Evolutionary conservation across 2,888 invertebrate species (phyloP).

Genomic region (Molanna angustata): DNA sequence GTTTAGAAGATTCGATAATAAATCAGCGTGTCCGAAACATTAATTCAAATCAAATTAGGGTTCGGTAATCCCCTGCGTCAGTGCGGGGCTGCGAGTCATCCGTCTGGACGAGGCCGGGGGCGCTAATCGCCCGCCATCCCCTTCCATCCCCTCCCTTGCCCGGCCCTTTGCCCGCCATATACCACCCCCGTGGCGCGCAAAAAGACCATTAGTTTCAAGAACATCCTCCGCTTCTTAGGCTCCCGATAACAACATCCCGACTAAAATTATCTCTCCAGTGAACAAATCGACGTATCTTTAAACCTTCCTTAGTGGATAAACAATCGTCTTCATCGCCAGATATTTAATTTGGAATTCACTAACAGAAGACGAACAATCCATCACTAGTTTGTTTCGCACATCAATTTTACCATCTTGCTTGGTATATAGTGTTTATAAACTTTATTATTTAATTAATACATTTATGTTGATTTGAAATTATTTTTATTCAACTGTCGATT

Average conservation of each 20-base stretch:
- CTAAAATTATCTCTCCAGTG: conserved; percentile 16
- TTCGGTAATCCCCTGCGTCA: conserved; percentile 30
- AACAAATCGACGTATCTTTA: conserved; percentile 19
- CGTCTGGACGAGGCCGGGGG: conserved; percentile 25
- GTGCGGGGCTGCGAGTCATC: conserved; percentile 27
- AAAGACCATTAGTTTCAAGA: conserved; percentile 4
- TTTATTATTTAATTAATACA: no score
- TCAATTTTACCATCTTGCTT: no score
- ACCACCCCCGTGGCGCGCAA: not conserved
- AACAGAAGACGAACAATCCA: no score
- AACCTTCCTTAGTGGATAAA: conserved; percentile 14
- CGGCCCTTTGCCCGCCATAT: not conserved
- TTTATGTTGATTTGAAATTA: no score
- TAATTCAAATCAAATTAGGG: conserved; percentile 34
- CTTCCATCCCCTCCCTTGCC: not conserved
- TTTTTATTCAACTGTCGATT: no score
- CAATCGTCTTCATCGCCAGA: conserved; percentile 9
- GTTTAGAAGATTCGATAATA: conserved; percentile 30
- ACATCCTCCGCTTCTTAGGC: conserved; percentile 10
- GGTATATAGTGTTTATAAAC: no score
- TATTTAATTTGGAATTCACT: conserved; percentile 21
- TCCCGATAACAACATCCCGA: conserved; percentile 16
- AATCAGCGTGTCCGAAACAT: conserved; percentile 33
- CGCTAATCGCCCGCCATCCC: conserved; percentile 20
- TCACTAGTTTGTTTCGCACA: no score